Percentiles rank a stretch among this genome's conserved stretches.
Evolutionary conservation across 2,113 vertebrate genomes (phyloP).

Genomic region (Xyliphius kryptos): DNA sequence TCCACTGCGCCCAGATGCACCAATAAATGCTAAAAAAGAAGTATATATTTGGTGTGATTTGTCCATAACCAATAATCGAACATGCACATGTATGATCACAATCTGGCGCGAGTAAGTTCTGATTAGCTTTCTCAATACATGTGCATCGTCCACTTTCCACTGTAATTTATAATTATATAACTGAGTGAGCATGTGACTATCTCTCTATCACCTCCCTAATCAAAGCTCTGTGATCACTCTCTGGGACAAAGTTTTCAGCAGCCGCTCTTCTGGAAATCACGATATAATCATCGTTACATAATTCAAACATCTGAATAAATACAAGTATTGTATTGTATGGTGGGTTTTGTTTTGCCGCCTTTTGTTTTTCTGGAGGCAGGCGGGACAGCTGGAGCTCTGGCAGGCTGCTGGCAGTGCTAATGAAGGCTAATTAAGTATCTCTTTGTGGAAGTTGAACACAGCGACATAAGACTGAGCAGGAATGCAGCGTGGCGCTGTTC

Average conservation of each 20-base stretch:
- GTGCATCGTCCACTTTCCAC: neutral
- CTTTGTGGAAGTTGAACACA: conserved; percentile 31
- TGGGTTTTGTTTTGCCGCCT: neutral
- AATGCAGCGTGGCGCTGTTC: too few species aligned
- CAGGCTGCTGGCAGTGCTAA: conserved; percentile 33
- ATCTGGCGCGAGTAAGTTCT: too few species aligned
- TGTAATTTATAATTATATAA: conserved; percentile 20
- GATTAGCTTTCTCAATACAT: too few species aligned
- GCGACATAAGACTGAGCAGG: conserved; percentile 32
- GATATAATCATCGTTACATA: neutral
- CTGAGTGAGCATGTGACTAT: neutral
- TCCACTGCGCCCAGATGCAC: too few species aligned
- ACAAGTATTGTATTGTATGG: conserved; percentile 9
- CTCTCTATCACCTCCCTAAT: neutral
- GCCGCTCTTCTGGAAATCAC: neutral
- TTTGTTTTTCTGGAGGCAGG: conserved; percentile 28
- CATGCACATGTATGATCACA: too few species aligned
- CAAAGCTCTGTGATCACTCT: conserved; percentile 12
- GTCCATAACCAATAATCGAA: too few species aligned
- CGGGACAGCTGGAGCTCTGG: conserved; percentile 36
- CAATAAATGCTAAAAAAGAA: too few species aligned
- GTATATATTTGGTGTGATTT: too few species aligned
- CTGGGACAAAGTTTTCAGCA: neutral
- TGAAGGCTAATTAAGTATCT: conserved; percentile 41
- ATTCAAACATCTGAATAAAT: conserved; percentile 7